Percentiles rank a stretch among this genome's conserved stretches.
These are phyloP conservation scores for Drosophila ficusphila DNA, from an alignment of 1,140 invertebrate species.

Conservation along the genomic window DNA sequence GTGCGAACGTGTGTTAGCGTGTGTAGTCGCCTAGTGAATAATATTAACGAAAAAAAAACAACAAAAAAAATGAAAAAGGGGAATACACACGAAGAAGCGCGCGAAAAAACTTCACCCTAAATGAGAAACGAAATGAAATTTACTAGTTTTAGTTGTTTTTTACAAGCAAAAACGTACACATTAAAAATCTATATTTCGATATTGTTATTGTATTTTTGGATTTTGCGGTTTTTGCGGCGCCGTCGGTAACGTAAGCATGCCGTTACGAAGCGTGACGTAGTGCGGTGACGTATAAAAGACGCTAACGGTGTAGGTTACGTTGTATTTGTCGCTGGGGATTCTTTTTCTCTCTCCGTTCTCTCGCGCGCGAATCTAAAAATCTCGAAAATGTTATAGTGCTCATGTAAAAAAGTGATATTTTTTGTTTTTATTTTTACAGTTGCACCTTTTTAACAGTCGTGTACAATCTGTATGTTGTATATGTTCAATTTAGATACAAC, in stretches of 20 bases:
- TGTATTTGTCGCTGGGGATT: conserved; percentile 14
- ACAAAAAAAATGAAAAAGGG: conserved; percentile 15
- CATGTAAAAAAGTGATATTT: conserved; percentile 20
- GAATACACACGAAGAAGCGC: conserved; percentile 43
- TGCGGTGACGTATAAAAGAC: conserved; percentile 2
- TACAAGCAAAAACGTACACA: neutral
- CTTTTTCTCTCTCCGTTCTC: neutral
- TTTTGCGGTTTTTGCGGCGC: conserved; percentile 38
- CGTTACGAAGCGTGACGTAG: conserved; percentile 3
- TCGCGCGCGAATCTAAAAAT: conserved; percentile 14
- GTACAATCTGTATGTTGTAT: conserved; percentile 65
- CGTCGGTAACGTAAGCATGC: conserved; percentile 20
- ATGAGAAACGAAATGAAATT: neutral
- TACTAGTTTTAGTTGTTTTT: neutral
- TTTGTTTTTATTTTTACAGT: conserved; percentile 58
- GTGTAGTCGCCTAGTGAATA: conserved; percentile 49
- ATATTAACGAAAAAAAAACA: conserved; percentile 52
- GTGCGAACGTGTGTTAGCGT: conserved; percentile 24
- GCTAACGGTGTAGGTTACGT: conserved; percentile 32
- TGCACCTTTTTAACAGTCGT: conserved; percentile 55
- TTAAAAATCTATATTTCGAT: conserved; percentile 21
- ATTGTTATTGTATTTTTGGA: conserved; percentile 25
- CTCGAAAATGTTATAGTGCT: conserved; percentile 11
- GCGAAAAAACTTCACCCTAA: conserved; percentile 29
- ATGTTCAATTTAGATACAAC: conserved; percentile 44